phyloP scores from a whole-genome alignment of 2,797 vertebrate genomes.

The Antennarius maculatus region DNA sequence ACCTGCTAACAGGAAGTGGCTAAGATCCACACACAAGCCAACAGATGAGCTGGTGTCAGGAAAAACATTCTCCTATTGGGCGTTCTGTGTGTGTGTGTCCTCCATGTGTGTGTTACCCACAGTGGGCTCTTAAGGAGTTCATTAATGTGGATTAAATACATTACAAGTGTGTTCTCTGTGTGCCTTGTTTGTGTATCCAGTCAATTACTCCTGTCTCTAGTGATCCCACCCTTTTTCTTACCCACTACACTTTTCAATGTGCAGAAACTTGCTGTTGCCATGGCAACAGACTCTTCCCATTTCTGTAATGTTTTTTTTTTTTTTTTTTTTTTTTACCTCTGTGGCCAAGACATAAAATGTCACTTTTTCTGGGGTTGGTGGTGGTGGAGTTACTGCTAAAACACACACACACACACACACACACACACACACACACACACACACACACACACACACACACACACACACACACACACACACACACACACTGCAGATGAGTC shows the following conservation, averaged over 20 bases:
- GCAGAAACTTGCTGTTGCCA: conserved; percentile 71
- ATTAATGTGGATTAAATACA: conserved; percentile 31
- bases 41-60: not conserved
- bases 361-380: conserved; percentile 48
- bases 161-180: conserved; percentile 8
- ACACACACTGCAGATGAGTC: too few relatives aligned
- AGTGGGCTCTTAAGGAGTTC: conserved; percentile 9
- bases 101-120: conserved; percentile 14
- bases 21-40: not conserved
- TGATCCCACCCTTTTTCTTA: conserved; percentile 16
- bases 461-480: too few relatives aligned
- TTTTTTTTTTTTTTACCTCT: conserved; percentile 28
- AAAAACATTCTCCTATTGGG: not conserved
- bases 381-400: too few relatives aligned
- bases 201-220: conserved; percentile 66
- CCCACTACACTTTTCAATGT: conserved; percentile 53
- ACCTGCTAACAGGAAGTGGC: too few relatives aligned
- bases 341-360: conserved; percentile 62
- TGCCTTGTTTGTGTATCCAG: conserved; percentile 40
- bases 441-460: not conserved
- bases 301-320: conserved; percentile 16
- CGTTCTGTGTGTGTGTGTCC: conserved; percentile 27
- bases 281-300: conserved; percentile 66
- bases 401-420: not conserved
- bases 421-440: not conserved